Evolutionary conservation across 2,888 invertebrate species (phyloP).

Genomic region (Drosophila atripex): DNA sequence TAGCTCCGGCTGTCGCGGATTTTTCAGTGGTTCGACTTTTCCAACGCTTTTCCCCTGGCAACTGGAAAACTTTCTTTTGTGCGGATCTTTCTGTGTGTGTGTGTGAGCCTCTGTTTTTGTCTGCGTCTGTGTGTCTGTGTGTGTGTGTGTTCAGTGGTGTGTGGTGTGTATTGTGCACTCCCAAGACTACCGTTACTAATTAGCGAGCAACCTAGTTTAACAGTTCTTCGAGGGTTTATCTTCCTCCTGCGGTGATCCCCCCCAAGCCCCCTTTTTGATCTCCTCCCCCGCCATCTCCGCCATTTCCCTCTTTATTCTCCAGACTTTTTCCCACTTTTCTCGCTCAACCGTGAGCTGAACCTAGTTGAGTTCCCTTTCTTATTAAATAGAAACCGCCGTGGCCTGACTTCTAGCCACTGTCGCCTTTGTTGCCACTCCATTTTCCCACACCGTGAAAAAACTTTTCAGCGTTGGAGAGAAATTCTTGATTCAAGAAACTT

Average conservation of each 20-base stretch:
- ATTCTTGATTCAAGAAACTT: background rate
- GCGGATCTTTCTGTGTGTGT: constrained; percentile 39
- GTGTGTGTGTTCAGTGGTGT: constrained; percentile 29
- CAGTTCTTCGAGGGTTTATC: constrained; percentile 67
- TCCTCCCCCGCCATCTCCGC: background rate
- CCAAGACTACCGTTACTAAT: constrained; percentile 72
- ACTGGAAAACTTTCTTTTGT: constrained; percentile 50
- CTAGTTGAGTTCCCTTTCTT: constrained; percentile 28
- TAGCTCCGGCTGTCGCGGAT: constrained; percentile 21
- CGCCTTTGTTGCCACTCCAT: constrained; percentile 42
- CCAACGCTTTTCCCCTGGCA: constrained; percentile 5
- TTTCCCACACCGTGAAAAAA: constrained; percentile 11
- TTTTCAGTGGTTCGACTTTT: constrained; percentile 32
- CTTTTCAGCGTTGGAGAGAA: background rate
- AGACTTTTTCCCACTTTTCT: constrained; percentile 20
- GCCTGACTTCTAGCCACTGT: constrained; percentile 56
- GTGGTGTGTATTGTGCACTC: constrained; percentile 65
- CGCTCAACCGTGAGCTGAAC: constrained; percentile 32
- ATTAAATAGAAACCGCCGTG: constrained; percentile 49
- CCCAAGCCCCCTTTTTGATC: constrained; percentile 9
- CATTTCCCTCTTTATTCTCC: constrained; percentile 5
- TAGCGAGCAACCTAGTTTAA: constrained; percentile 76
- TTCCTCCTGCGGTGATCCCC: constrained; percentile 28
- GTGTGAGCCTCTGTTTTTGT: constrained; percentile 12
- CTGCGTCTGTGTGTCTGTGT: constrained; percentile 21